Evolutionary conservation across 2,888 invertebrate genomes (phyloP), one percentile per base, ranked within the genome.

Genomic region (Boloria euphrosyne): DNA sequence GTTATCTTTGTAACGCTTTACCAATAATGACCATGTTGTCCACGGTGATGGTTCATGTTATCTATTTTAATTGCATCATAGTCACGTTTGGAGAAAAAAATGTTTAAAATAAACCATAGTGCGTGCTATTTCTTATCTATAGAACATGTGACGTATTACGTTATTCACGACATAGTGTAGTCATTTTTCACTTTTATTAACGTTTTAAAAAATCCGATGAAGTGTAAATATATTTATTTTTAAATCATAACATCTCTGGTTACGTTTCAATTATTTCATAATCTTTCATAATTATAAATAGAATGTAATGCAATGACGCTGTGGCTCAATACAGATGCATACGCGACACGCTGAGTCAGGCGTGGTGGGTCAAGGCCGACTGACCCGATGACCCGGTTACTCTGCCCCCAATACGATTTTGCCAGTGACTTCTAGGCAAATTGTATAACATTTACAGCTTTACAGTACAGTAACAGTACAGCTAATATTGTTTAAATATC

Each of bases 371-470:
- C 80, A 80, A 80, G 80, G 80, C 80, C 89, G 73, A 71, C 77
- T 76, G 74, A 77, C 78, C 76, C 78, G 76, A 78, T 86, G 84
- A 80, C 85, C 87, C 78, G 82, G 80, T 85, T 86, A 80, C 78
- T 81, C 81, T 74, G 76, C 72, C 80, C 80, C 74, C 74, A 72
- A 78, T 77, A 76, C 73, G 67, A 65, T 69, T 73, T 62, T 72
- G 76, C 71, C 73, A 74, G 70, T 74, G 62, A 69, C 63, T 72
- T 67, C 71, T 71, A 70, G 66, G 59, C 51, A 49, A 18, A 27
- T 47, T 43, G 27, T 57, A 62, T 27, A 52, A 50, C 50, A 6
- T 47, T 47, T 31, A 50, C 50, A 22, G 13, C 13, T 54, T 18
- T 27, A 46, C 18, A 46, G 6, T 44, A 3, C 43, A 44, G 7